A percentile compares a stretch with the other conserved stretches of the same genome.
These are phyloP conservation scores for Miltochrista miniata DNA, from an alignment of 2,888 invertebrate species.

Conservation along the genomic window DNA sequence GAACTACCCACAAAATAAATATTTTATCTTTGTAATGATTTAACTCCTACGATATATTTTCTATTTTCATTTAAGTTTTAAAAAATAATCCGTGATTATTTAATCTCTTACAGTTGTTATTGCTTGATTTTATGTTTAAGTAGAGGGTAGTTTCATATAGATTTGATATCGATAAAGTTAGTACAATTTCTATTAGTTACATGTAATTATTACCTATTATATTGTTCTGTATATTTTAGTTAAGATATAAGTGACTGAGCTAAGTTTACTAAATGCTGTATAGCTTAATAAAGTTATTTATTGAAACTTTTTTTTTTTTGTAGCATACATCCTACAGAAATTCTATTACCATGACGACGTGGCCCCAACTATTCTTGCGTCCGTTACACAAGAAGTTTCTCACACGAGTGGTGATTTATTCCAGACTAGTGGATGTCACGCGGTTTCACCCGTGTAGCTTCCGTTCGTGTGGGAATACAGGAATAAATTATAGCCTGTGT, in stretches of 20 bases:
- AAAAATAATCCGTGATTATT: neutral
- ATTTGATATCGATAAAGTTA: slow-evolving; percentile 2
- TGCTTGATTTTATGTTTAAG: neutral
- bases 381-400: neutral
- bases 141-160: neutral
- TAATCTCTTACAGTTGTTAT: slow-evolving; percentile 5
- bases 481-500: no score
- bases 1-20: no score
- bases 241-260: slow-evolving; percentile 24
- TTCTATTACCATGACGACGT: no score
- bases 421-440: no score
- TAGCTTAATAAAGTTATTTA: slow-evolving; percentile 35
- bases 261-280: slow-evolving; percentile 16
- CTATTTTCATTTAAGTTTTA: neutral
- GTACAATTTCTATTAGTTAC: slow-evolving; percentile 1
- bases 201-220: no score
- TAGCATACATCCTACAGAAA: no score
- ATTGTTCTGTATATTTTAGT: slow-evolving; percentile 15
- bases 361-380: no score
- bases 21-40: no score
- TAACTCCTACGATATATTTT: neutral
- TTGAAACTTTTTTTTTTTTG: slow-evolving; percentile 14
- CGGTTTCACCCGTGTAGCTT: no score
- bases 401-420: neutral
- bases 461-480: no score